These are phyloP conservation scores for Gambelia wislizenii DNA, from an alignment of 2,797 vertebrate genomes.

Conservation along the genomic window DNA sequence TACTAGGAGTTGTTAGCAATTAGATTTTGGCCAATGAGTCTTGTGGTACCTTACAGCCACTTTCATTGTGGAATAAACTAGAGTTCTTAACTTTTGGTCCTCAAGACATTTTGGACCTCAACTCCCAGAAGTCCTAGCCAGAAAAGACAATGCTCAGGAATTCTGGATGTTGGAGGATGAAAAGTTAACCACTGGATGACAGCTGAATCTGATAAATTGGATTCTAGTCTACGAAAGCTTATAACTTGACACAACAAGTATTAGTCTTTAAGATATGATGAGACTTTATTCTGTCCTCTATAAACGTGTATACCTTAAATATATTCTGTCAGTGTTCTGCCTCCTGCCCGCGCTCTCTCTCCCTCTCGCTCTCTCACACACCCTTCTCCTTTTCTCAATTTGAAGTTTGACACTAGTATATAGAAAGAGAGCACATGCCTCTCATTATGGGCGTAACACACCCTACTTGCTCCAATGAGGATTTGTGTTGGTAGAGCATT, in stretches of 20 bases:
- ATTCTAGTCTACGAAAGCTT: neutral
- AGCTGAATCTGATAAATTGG: no score
- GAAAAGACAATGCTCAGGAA: no score
- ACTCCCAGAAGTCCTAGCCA: no score
- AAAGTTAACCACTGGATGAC: no score
- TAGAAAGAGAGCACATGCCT: constrained; percentile 1
- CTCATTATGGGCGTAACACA: constrained; percentile 6
- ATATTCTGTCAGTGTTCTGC: neutral
- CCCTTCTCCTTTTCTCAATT: neutral
- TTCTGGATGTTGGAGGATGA: no score
- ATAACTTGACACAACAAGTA: neutral
- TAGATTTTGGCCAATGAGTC: no score
- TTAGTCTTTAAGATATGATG: neutral
- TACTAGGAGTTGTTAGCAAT: no score
- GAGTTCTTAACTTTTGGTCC: no score
- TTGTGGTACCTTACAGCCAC: no score
- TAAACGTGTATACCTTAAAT: neutral
- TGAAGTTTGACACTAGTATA: neutral
- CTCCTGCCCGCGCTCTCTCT: neutral
- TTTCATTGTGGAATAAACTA: no score
- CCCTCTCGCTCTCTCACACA: neutral
- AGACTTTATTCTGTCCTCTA: no score
- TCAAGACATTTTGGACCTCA: no score
- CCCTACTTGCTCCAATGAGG: neutral
- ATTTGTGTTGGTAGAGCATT: constrained; percentile 31